Conservation (phyloP, 2,113 vertebrate species). For the Micronycteris hirsuta region DNA sequence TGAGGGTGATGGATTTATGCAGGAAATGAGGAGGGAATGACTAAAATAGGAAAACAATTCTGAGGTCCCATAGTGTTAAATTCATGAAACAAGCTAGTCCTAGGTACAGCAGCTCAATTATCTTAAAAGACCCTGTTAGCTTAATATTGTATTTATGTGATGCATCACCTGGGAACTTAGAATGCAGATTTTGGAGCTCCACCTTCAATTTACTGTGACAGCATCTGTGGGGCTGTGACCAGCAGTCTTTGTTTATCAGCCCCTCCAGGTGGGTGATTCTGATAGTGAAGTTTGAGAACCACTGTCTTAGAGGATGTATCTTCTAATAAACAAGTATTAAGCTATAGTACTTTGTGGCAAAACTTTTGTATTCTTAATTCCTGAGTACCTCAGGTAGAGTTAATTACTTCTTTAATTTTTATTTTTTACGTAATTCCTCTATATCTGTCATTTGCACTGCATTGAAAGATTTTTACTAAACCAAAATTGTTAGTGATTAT, state of each 20-base stretch:
- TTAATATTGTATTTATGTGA: not conserved
- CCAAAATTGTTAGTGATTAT: not conserved
- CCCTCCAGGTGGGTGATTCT: not conserved
- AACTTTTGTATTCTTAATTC: not conserved
- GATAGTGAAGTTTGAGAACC: not conserved
- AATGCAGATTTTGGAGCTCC: not conserved
- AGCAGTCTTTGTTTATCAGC: not conserved
- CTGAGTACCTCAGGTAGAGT: not conserved
- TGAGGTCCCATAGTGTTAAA: not conserved
- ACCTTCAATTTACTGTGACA: not conserved
- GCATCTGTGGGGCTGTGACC: not conserved
- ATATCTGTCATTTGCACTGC: not conserved
- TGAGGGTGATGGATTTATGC: not conserved
- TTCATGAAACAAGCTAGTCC: not conserved
- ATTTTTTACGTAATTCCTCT: slow-evolving; percentile 17
- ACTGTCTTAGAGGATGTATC: not conserved
- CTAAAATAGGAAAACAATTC: not conserved
- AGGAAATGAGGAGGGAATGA: not conserved
- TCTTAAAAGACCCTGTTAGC: not conserved
- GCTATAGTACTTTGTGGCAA: not conserved
- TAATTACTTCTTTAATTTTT: slow-evolving; percentile 20
- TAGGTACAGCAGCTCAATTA: not conserved
- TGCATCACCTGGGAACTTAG: not conserved
- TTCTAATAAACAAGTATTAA: slow-evolving; percentile 18
- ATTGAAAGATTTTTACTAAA: not conserved